phyloP scores from a whole-genome alignment of 2,888 invertebrate genomes.

The Onthophagus sagittarius region DNA sequence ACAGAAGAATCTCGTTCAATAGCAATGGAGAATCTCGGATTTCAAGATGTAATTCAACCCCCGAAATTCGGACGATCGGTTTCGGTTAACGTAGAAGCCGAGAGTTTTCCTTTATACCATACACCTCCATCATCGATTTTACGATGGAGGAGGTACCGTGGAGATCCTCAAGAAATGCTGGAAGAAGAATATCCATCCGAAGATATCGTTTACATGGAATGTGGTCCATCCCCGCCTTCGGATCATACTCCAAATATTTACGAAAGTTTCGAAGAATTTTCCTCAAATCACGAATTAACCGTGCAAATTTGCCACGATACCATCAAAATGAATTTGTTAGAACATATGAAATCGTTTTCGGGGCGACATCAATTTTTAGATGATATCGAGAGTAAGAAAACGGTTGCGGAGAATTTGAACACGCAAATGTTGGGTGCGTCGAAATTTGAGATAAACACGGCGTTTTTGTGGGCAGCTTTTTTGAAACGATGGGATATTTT shows the following conservation, averaged over 20 bases:
- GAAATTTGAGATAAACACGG: conserved; percentile 66
- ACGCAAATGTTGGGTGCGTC: conserved; percentile 54
- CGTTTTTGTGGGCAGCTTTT: conserved; percentile 72
- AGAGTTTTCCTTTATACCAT: conserved; percentile 45
- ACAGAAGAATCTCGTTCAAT: conserved; percentile 30
- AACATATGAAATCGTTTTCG: conserved; percentile 66
- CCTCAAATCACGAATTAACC: conserved; percentile 62
- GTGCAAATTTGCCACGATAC: conserved; percentile 72
- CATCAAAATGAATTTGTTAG: conserved; percentile 67
- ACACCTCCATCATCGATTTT: conserved; percentile 36
- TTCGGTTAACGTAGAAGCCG: conserved; percentile 47
- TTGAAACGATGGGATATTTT: conserved; percentile 66
- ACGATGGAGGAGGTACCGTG: conserved; percentile 39
- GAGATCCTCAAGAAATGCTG: conserved; percentile 50
- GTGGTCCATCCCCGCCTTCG: conserved; percentile 74
- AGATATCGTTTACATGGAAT: conserved; percentile 74
- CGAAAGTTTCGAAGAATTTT: conserved; percentile 70
- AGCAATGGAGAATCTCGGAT: conserved; percentile 48
- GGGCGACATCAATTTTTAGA: conserved; percentile 67
- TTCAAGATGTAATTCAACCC: conserved; percentile 38
- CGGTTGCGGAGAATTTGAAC: conserved; percentile 55
- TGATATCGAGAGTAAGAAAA: conserved; percentile 68
- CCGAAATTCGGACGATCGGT: conserved; percentile 47
- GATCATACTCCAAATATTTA: conserved; percentile 79
- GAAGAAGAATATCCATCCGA: conserved; percentile 67